A percentile compares a stretch with the other conserved stretches of the same genome.
Evolutionary conservation across 2,888 invertebrate genomes (phyloP).

Genomic region (Nycteola revayana): DNA sequence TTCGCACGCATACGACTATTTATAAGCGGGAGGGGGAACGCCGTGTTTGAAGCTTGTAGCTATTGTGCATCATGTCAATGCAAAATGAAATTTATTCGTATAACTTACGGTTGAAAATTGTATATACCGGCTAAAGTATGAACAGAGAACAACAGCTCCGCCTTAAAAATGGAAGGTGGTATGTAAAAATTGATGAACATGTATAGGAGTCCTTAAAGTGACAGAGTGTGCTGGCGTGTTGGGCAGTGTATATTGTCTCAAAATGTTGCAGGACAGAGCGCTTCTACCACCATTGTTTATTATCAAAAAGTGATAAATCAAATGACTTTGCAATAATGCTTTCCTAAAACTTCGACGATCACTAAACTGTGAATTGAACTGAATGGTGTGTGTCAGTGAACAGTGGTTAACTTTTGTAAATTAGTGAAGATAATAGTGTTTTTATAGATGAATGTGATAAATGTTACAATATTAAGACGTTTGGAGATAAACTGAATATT

Average conservation of each 20-base stretch:
- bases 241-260: constrained; percentile 81
- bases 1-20: constrained; percentile 48
- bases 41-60: constrained; percentile 55
- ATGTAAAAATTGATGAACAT: constrained; percentile 83
- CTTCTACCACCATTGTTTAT: constrained; percentile 70
- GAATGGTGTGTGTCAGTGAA: constrained; percentile 31
- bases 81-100: constrained; percentile 19
- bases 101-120: constrained; percentile 23
- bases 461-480: constrained; percentile 15
- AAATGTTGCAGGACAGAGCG: constrained; percentile 73
- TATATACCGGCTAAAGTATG: constrained; percentile 34
- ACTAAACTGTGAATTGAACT: constrained; percentile 37
- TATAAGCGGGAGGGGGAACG: constrained; percentile 61
- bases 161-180: constrained; percentile 83
- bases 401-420: constrained; percentile 25
- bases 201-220: constrained; percentile 82
- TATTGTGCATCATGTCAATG: constrained; percentile 21
- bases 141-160: constrained; percentile 75
- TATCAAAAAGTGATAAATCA: constrained; percentile 79
- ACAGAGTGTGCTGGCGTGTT: constrained; percentile 80
- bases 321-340: constrained; percentile 73
- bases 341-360: constrained; percentile 42
- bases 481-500: constrained; percentile 11
- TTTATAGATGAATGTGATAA: constrained; percentile 28
- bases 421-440: constrained; percentile 22